Evolutionary conservation across 1,140 invertebrate species (phyloP), one percentile per base, ranked within the genome.

Genomic region (Coenobita brevimanus): DNA sequence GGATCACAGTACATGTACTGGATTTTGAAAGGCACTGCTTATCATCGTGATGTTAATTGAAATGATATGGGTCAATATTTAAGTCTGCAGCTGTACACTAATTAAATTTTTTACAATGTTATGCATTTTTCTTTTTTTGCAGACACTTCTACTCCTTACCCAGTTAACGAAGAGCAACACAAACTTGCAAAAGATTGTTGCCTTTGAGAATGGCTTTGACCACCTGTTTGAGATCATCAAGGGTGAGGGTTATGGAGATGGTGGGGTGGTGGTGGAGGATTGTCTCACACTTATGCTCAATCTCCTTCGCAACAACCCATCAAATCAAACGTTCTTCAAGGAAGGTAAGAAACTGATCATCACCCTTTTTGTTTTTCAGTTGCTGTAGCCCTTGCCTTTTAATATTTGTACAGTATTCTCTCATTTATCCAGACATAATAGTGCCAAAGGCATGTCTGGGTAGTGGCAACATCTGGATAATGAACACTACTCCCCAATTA

Each of bases 141-240:
- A 96, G 95, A 95, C 97, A 1, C 93, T 99, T 17, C 93, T 99
- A 4, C 93, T 99, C n/a, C 93, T 99, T 0, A 97, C 97, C 89
- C 96, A 98, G 92, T 93, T 99, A 73, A 99, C 98, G 0, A 98
- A 98, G 93, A 96, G 96, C 6, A 99, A 99, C 94, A 96, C 97
- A 0, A 99, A 99, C 92, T 98, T 99, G 91, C 99, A 99, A 93
- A 99, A 99, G 93, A 99, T 99, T 91, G 98, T 99, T 3, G 99
- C 98, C 0, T 99, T 99, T 94, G 98, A 99, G 93, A 99, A 99
- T 94, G 98, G 97, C 0, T 99, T 99, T 93, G 98, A 99, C 93
- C 94, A 97, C 90, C 94, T 99, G 54, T 97, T 99, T 91, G 97
- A 98, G 92, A 98, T 99, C 43, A 97, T 99, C 36, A 93, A 93